Conservation (phyloP, 37 sponge, comb jelly and placozoan genomes). For the Diacarnus erythraeanus region DNA sequence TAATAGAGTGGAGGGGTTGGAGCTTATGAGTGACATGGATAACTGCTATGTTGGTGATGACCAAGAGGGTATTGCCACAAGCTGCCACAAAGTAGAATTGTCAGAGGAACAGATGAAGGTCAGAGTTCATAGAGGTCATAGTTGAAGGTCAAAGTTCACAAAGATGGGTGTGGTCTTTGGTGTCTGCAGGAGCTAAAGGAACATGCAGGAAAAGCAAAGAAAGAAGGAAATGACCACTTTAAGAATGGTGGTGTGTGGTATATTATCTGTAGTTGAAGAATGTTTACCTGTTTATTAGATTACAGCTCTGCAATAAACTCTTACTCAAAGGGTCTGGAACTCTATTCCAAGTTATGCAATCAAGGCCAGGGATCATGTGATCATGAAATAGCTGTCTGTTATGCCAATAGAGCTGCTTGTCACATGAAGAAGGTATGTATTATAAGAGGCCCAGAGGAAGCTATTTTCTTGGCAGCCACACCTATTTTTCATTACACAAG, state of each 20-base stretch:
- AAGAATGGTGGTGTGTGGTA: slow-evolving; percentile 57
- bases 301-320: slow-evolving; percentile 53
- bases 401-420: slow-evolving; percentile 86
- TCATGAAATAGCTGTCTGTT: slow-evolving; percentile 67
- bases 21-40: slow-evolving; percentile 29
- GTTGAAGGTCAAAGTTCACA: slow-evolving; percentile 34
- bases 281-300: slow-evolving; percentile 32
- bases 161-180: no score
- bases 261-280: not conserved
- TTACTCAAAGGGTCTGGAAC: slow-evolving; percentile 65
- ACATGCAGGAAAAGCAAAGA: slow-evolving; percentile 48
- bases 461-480: no score
- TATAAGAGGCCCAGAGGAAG: no score
- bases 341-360: slow-evolving; percentile 35
- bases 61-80: slow-evolving; percentile 11
- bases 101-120: slow-evolving; percentile 74
- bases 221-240: slow-evolving; percentile 63
- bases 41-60: slow-evolving; percentile 55
- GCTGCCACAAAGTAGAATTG: slow-evolving; percentile 50
- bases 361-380: slow-evolving; percentile 10
- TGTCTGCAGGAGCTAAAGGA: slow-evolving; percentile 50
- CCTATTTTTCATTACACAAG: no score
- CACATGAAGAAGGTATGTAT: slow-evolving; percentile 63
- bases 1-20: not conserved
- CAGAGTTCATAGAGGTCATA: slow-evolving; percentile 14